phyloP scores from a whole-genome alignment of 2,113 vertebrate genomes.

The Ochotona curzoniae region DNA sequence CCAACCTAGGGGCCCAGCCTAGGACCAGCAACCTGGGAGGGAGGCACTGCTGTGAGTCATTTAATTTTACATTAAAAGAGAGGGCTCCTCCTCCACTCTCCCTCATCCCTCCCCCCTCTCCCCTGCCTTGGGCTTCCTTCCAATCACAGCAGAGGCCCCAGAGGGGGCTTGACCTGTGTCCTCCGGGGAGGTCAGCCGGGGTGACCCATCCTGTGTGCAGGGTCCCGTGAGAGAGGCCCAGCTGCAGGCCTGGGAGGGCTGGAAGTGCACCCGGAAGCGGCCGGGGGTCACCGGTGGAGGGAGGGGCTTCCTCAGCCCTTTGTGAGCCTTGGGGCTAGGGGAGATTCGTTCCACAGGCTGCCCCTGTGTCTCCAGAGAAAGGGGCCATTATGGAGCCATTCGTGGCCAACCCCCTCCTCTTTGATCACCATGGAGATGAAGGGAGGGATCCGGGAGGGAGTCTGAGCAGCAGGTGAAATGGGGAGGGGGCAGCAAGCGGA shows the following conservation, averaged over 20 bases:
- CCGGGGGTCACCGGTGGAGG: slow-evolving; percentile 73
- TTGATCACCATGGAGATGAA: slow-evolving; percentile 75
- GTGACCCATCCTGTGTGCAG: slow-evolving; percentile 77
- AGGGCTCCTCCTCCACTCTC: slow-evolving; percentile 15
- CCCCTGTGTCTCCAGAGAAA: slow-evolving; percentile 82
- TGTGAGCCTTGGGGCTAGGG: slow-evolving; percentile 75
- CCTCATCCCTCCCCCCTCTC: neutral
- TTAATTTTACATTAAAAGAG: slow-evolving; percentile 82
- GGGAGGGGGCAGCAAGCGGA: neutral
- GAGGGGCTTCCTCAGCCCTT: slow-evolving; percentile 74
- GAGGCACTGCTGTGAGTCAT: slow-evolving; percentile 54
- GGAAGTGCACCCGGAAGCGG: slow-evolving; percentile 71
- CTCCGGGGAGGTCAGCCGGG: slow-evolving; percentile 73
- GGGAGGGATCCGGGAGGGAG: neutral
- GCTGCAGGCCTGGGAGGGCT: slow-evolving; percentile 84
- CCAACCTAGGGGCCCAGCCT: neutral
- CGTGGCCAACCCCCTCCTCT: slow-evolving; percentile 56
- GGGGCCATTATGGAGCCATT: slow-evolving; percentile 79
- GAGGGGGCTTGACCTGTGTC: slow-evolving; percentile 83
- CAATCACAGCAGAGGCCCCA: slow-evolving; percentile 75
- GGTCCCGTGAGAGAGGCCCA: slow-evolving; percentile 83
- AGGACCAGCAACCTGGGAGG: slow-evolving; percentile 9
- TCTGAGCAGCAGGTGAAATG: neutral
- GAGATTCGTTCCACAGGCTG: slow-evolving; percentile 83
- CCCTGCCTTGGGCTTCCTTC: slow-evolving; percentile 55